These are phyloP conservation scores for Poecilia picta DNA, from an alignment of 2,797 vertebrate species.

Conservation along the genomic window DNA sequence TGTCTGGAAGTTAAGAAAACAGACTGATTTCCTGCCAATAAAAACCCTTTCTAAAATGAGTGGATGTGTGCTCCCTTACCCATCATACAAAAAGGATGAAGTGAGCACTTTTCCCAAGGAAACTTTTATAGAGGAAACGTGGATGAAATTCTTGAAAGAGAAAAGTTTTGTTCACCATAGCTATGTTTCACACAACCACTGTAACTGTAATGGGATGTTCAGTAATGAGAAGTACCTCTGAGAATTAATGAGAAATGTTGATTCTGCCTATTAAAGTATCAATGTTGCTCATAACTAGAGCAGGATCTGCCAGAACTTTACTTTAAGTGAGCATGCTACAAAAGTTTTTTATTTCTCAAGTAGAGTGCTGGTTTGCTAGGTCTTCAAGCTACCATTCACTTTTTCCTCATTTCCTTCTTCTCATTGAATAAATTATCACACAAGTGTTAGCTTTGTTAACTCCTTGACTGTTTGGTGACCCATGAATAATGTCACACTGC, in stretches of 20 bases:
- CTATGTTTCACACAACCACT: no score
- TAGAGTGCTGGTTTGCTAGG: neutral
- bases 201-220: no score
- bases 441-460: neutral
- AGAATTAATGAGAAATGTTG: no score
- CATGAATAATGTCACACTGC: no score
- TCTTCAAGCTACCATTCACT: neutral
- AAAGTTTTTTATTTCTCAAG: neutral
- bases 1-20: neutral
- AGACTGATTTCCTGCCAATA: neutral
- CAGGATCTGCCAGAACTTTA: neutral
- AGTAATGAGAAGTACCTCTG: no score
- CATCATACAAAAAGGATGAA: neutral
- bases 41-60: neutral
- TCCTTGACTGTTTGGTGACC: neutral
- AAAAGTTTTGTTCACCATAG: neutral
- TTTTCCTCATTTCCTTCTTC: neutral
- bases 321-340: neutral
- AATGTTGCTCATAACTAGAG: no score
- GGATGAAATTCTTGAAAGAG: neutral
- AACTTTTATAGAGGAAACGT: neutral
- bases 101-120: neutral
- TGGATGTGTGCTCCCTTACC: neutral
- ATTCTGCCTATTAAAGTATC: no score
- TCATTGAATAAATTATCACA: neutral